Evolutionary conservation across 2,113 vertebrate genomes (phyloP).

Genomic region (Serinus canaria): DNA sequence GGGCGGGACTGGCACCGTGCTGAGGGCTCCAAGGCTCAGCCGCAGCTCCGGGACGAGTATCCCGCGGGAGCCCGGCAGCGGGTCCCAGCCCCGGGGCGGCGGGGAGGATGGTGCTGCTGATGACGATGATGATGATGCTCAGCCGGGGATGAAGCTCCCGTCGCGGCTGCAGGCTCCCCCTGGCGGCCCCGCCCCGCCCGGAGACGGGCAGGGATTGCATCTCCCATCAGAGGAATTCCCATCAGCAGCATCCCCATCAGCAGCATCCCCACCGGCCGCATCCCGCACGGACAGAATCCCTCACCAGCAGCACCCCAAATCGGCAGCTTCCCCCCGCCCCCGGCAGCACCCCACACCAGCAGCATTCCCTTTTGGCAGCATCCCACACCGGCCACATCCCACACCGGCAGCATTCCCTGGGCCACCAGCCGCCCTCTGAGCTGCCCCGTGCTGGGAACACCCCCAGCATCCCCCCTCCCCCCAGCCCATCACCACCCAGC

Average conservation of each 20-base stretch:
- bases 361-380: neutral
- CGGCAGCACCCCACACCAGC: neutral
- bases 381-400: neutral
- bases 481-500: neutral
- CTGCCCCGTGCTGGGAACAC: neutral
- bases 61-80: neutral
- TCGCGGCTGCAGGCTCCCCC: neutral
- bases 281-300: neutral
- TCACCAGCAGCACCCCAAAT: fast-evolving
- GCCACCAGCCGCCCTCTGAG: neutral
- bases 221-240: neutral
- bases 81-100: neutral
- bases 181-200: neutral
- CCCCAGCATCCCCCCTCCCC: too few species aligned
- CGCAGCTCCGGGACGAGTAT: neutral
- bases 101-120: neutral
- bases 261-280: fast-evolving
- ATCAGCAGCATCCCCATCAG: neutral
- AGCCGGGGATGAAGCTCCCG: neutral
- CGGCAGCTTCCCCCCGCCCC: neutral
- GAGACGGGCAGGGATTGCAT: neutral
- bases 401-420: neutral
- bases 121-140: neutral
- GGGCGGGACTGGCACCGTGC: neutral
- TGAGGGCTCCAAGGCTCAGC: neutral